Conservation (phyloP, 2,113 vertebrate genomes). For the Upupa epops region DNA sequence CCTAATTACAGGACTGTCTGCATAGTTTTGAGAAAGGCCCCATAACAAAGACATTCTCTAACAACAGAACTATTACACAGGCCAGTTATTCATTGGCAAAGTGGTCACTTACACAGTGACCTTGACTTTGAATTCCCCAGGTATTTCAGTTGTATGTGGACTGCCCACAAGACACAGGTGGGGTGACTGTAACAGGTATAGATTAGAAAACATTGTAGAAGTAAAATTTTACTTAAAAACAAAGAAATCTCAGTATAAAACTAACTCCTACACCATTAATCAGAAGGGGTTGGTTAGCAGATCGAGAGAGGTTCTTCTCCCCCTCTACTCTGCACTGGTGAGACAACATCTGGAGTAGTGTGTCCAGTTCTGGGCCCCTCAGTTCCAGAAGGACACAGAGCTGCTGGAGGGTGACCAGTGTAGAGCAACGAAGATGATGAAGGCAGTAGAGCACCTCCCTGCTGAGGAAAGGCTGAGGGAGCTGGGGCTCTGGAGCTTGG, state of each 20-base stretch:
- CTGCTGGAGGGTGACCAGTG: too few species aligned
- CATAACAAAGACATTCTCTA: rapidly evolving
- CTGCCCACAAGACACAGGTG: background rate
- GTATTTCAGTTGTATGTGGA: background rate
- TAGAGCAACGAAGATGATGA: too few species aligned
- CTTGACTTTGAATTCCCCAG: background rate
- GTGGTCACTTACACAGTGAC: background rate
- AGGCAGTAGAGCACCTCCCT: too few species aligned
- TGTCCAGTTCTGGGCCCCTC: too few species aligned
- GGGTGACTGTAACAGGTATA: background rate
- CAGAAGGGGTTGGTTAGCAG: too few species aligned
- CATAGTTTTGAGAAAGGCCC: background rate
- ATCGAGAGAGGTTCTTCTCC: too few species aligned
- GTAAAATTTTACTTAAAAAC: background rate
- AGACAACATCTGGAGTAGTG: too few species aligned
- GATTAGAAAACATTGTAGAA: background rate
- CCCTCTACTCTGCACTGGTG: too few species aligned
- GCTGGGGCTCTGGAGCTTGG: too few species aligned
- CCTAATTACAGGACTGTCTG: background rate
- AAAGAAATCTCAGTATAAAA: background rate
- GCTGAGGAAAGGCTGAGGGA: too few species aligned
- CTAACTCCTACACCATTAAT: background rate
- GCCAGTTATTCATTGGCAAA: background rate
- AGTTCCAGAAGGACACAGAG: too few species aligned
- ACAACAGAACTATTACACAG: background rate